Evolutionary conservation across 2,113 vertebrate species (phyloP).

Genomic region (Mesembrinibis cayennensis): DNA sequence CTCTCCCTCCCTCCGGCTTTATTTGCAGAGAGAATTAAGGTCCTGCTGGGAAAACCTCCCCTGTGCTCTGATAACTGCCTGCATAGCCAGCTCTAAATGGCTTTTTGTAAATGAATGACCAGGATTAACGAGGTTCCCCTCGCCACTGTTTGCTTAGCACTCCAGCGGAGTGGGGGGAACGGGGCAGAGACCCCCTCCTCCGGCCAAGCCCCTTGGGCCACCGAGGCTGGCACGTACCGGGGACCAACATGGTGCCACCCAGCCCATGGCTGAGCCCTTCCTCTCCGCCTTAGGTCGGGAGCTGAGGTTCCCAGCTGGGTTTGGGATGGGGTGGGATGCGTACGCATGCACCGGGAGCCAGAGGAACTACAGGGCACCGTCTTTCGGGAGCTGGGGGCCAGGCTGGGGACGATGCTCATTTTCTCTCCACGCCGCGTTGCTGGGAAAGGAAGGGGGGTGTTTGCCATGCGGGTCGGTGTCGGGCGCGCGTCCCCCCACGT

Average conservation of each 20-base stretch:
- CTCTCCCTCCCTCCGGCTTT: background rate
- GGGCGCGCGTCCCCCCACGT: fast-evolving
- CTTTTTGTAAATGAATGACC: conserved; percentile 36
- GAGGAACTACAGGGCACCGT: background rate
- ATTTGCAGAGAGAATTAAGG: conserved; percentile 43
- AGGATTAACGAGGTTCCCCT: conserved; percentile 39
- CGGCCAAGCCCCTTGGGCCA: background rate
- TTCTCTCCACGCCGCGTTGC: background rate
- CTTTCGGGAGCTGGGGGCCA: background rate
- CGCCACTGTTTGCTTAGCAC: background rate
- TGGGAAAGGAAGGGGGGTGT: conserved; percentile 17
- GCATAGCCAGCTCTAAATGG: background rate
- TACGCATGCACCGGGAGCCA: background rate
- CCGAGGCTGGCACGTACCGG: background rate
- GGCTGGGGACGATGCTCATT: background rate
- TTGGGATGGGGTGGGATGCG: background rate
- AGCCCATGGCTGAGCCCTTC: background rate
- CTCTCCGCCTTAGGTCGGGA: background rate
- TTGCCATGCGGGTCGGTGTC: background rate
- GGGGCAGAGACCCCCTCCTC: background rate
- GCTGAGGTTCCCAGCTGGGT: background rate
- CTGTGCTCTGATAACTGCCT: conserved; percentile 10
- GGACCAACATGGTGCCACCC: background rate
- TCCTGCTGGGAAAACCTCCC: conserved; percentile 47
- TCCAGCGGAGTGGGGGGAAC: background rate